These are phyloP conservation scores for Lasioglossum baleicum DNA, from an alignment of 1,140 invertebrate species.

Conservation along the genomic window DNA sequence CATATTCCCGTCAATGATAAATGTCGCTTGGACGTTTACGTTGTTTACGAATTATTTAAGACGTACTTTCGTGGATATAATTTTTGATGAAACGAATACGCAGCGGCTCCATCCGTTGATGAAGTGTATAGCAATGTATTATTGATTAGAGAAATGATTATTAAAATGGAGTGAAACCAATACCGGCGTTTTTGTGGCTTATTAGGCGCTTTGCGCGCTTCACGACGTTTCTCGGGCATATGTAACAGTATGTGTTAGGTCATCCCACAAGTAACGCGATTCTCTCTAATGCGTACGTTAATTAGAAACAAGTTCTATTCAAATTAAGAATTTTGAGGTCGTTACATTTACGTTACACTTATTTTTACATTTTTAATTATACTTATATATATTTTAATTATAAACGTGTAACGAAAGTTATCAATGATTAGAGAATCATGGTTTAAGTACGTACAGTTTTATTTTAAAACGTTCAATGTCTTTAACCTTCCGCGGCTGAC, in stretches of 20 bases:
- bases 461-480: too few species aligned
- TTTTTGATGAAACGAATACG: conserved; percentile 25
- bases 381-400: too few species aligned
- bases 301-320: too few species aligned
- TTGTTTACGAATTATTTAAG: conserved; percentile 50
- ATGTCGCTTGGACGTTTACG: conserved; percentile 28
- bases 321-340: too few species aligned
- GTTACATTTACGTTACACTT: too few species aligned
- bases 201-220: conserved; percentile 26
- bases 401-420: too few species aligned
- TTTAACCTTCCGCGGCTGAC: too few species aligned
- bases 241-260: conserved; percentile 16
- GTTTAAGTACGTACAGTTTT: too few species aligned
- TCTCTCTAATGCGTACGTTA: neutral
- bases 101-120: conserved; percentile 32
- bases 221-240: conserved; percentile 17
- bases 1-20: conserved; percentile 9
- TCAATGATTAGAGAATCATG: too few species aligned
- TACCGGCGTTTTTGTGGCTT: conserved; percentile 37
- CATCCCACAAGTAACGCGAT: neutral
- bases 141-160: conserved; percentile 37
- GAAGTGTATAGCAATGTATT: conserved; percentile 50
- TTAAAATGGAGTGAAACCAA: conserved; percentile 50
- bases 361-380: too few species aligned
- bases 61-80: conserved; percentile 32